These are phyloP conservation scores for Malthinus flaveolus DNA, from an alignment of 2,888 invertebrate genomes.

Conservation along the genomic window DNA sequence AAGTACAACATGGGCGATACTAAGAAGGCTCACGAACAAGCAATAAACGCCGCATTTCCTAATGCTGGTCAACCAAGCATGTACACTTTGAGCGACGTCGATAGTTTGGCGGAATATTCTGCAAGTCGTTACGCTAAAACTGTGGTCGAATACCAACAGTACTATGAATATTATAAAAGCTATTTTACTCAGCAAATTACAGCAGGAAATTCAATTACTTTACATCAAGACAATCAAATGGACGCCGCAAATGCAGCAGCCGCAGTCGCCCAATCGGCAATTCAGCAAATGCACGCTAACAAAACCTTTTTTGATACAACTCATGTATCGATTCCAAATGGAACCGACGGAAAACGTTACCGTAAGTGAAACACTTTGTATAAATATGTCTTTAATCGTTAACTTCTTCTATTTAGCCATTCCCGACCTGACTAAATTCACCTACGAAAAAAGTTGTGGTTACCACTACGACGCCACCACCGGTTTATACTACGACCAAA, in stretches of 20 bases:
- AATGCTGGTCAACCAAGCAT: conserved; percentile 53
- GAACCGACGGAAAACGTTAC: conserved; percentile 69
- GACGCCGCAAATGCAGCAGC: conserved; percentile 83
- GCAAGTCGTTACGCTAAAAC: conserved; percentile 75
- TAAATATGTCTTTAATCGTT: no score
- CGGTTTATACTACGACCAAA: conserved; percentile 94
- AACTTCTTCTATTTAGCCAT: conserved; percentile 54
- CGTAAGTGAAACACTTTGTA: conserved; percentile 53
- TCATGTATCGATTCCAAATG: conserved; percentile 59
- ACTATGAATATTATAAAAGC: conserved; percentile 71
- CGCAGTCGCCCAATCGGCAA: conserved; percentile 87
- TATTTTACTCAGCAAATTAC: conserved; percentile 70
- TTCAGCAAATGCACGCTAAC: conserved; percentile 64
- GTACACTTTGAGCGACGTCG: conserved; percentile 68
- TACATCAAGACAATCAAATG: conserved; percentile 63
- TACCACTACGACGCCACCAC: conserved; percentile 95
- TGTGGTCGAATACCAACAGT: conserved; percentile 70
- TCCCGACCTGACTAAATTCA: conserved; percentile 90
- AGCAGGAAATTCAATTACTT: conserved; percentile 59
- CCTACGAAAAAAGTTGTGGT: conserved; percentile 93
- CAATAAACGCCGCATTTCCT: conserved; percentile 52
- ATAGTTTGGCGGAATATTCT: conserved; percentile 75
- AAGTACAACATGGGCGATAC: conserved; percentile 59
- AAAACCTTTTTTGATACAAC: conserved; percentile 54
- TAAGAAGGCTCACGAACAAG: conserved; percentile 53